These are phyloP conservation scores for Tanytarsus gracilentus DNA, from an alignment of 2,888 invertebrate genomes.

Conservation along the genomic window DNA sequence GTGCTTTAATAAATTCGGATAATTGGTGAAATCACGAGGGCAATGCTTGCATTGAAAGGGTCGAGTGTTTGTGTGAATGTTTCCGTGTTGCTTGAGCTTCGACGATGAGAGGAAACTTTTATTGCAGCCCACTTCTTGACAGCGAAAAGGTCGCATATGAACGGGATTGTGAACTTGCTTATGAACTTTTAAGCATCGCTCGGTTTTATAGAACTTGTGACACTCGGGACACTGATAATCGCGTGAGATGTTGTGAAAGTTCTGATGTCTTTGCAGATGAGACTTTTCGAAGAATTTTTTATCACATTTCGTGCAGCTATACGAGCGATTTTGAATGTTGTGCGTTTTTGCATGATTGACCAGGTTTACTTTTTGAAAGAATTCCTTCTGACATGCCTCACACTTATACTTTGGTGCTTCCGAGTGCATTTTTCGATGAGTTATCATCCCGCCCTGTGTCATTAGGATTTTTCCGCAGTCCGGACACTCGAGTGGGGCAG, in stretches of 20 bases:
- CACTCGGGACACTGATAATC: slow-evolving; percentile 43
- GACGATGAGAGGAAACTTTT: slow-evolving; percentile 52
- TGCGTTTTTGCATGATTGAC: slow-evolving; percentile 42
- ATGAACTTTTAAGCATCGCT: slow-evolving; percentile 50
- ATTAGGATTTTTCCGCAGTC: slow-evolving; percentile 43
- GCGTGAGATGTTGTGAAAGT: slow-evolving; percentile 41
- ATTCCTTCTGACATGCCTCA: slow-evolving; percentile 43
- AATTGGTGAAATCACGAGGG: slow-evolving; percentile 50
- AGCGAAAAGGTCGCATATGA: slow-evolving; percentile 47
- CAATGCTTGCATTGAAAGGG: slow-evolving; percentile 53
- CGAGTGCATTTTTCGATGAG: slow-evolving; percentile 43
- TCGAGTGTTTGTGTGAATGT: slow-evolving; percentile 50
- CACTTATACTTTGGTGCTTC: slow-evolving; percentile 43
- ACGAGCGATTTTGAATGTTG: slow-evolving; percentile 40
- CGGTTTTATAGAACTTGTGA: slow-evolving; percentile 47
- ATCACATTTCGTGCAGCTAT: slow-evolving; percentile 41
- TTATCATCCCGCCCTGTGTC: slow-evolving; percentile 43
- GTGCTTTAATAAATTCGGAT: slow-evolving; percentile 53
- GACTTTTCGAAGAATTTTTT: slow-evolving; percentile 43
- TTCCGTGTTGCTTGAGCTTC: slow-evolving; percentile 51
- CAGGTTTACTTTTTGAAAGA: slow-evolving; percentile 43
- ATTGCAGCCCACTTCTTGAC: slow-evolving; percentile 47
- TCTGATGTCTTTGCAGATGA: slow-evolving; percentile 42
- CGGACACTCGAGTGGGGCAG: slow-evolving; percentile 36
- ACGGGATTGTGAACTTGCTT: slow-evolving; percentile 49